A percentile compares a stretch with the other conserved stretches of the same genome.
Evolutionary conservation across 1,140 invertebrate genomes (phyloP).

Genomic region (Macrosteles quadrilineatus): DNA sequence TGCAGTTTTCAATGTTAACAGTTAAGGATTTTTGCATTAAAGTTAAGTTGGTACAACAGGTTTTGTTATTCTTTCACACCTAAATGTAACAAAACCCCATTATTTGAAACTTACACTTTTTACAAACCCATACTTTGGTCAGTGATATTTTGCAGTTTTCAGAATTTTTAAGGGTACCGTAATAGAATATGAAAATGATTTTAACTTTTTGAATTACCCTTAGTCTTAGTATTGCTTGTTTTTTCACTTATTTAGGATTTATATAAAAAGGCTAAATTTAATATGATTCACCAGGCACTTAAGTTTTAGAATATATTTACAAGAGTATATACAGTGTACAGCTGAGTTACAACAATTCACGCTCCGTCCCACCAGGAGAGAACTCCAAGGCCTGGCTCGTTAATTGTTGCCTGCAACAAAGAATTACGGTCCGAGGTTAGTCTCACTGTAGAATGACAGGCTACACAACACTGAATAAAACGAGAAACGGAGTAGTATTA

Average conservation of each 20-base stretch:
- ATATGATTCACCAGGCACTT: background rate
- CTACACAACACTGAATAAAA: slow-evolving; percentile 41
- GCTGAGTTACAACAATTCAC: slow-evolving; percentile 28
- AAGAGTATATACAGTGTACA: background rate
- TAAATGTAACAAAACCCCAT: too few species aligned
- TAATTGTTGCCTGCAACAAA: slow-evolving; percentile 73
- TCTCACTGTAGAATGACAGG: slow-evolving; percentile 35
- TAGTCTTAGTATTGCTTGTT: background rate
- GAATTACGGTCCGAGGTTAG: slow-evolving; percentile 31
- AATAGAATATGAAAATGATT: background rate
- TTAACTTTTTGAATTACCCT: background rate
- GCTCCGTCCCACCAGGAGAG: slow-evolving; percentile 78
- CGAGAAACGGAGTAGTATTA: too few species aligned
- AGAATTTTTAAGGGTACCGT: background rate
- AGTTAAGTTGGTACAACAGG: background rate
- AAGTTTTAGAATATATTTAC: background rate
- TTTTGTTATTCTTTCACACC: too few species aligned
- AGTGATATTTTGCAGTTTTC: too few species aligned
- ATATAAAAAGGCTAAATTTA: background rate
- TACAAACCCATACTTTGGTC: too few species aligned
- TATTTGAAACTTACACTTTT: too few species aligned
- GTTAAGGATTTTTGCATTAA: background rate
- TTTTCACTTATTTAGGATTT: background rate
- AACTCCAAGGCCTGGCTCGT: slow-evolving; percentile 87
- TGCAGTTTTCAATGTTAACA: too few species aligned